Conservation (phyloP, 2,888 invertebrate genomes). For the Diadegma fenestrale region DNA sequence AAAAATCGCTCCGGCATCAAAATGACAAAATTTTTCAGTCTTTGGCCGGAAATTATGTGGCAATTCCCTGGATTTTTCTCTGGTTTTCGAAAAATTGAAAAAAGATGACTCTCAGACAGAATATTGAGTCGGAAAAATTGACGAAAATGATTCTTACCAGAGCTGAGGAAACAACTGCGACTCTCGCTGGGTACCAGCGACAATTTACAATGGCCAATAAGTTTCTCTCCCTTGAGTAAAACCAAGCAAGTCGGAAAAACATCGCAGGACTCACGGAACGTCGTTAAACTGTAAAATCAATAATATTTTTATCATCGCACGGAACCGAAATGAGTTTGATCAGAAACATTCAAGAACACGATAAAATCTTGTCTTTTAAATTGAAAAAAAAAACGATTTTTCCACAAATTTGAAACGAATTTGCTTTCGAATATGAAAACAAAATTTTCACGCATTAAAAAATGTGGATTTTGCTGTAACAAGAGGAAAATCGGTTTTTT, state of each 20-base stretch:
- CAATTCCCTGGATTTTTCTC: background rate
- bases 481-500: background rate
- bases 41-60: background rate
- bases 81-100: background rate
- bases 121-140: background rate
- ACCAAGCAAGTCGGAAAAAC: conserved; percentile 90
- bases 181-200: conserved; percentile 90
- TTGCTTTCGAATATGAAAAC: background rate
- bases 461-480: background rate
- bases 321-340: background rate
- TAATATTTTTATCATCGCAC: background rate
- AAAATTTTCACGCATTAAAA: background rate
- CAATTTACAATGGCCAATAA: conserved; percentile 93
- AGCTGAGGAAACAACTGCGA: conserved; percentile 92
- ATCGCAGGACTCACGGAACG: conserved; percentile 90
- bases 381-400: background rate
- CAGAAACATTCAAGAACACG: background rate
- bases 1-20: background rate
- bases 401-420: background rate
- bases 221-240: conserved; percentile 86
- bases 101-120: background rate
- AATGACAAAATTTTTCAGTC: background rate
- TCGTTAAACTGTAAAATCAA: conserved; percentile 86
- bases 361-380: background rate
- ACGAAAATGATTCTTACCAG: conserved; percentile 83